These are phyloP conservation scores for Lota lota DNA, from an alignment of 2,113 vertebrate species.

Conservation along the genomic window DNA sequence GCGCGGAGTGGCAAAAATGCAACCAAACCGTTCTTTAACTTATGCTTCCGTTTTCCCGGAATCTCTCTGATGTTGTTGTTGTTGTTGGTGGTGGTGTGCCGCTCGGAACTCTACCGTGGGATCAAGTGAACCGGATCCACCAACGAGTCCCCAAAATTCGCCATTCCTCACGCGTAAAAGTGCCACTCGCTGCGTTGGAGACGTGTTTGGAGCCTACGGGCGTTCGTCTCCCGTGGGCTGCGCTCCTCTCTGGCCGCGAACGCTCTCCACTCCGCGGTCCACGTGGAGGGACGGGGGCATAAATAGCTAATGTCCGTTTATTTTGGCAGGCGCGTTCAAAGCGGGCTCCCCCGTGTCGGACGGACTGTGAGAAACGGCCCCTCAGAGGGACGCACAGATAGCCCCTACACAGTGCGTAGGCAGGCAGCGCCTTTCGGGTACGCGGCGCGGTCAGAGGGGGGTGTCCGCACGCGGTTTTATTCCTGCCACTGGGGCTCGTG, in stretches of 20 bases:
- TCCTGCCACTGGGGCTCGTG: conserved; percentile 34
- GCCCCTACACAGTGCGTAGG: conserved; percentile 48
- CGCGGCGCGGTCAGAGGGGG: conserved; percentile 70
- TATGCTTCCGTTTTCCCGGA: conserved; percentile 14
- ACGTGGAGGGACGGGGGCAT: conserved; percentile 73
- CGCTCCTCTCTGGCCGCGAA: too few relatives aligned
- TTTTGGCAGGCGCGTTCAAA: conserved; percentile 82
- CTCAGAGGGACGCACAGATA: conserved; percentile 25
- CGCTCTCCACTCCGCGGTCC: conserved; percentile 55
- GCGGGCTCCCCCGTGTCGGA: conserved; percentile 49
- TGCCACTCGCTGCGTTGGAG: conserved; percentile 50
- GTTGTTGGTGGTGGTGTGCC: too few relatives aligned
- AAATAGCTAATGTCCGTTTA: conserved; percentile 87
- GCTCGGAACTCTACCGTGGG: conserved; percentile 44
- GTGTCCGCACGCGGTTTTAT: conserved; percentile 72
- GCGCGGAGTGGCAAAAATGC: conserved; percentile 37
- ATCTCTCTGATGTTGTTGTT: too few relatives aligned
- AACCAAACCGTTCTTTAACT: conserved; percentile 26
- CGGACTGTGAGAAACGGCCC: conserved; percentile 64
- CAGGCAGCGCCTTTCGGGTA: conserved; percentile 56
- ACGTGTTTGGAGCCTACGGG: too few relatives aligned
- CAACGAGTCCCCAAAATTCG: conserved; percentile 55
- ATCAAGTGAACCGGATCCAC: conserved; percentile 49
- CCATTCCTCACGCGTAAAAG: conserved; percentile 74
- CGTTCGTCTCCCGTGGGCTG: too few relatives aligned